Conservation (phyloP, 2,888 invertebrate species). For the Drosophila barbarae region DNA sequence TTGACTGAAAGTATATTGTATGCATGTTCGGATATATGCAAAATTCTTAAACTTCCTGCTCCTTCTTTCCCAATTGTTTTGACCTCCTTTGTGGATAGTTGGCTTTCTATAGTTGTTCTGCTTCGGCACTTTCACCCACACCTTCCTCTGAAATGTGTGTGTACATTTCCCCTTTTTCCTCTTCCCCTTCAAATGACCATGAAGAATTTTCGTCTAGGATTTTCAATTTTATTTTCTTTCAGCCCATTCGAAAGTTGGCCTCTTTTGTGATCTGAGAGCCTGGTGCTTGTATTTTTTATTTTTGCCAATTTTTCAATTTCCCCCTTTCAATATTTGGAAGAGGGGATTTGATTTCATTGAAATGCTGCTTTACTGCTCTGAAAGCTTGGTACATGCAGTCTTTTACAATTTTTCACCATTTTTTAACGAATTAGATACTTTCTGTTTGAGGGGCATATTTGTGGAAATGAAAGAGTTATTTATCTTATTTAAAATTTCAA, state of each 20-base stretch:
- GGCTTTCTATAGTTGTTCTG: neutral
- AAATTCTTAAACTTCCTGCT: neutral
- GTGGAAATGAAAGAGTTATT: too few relatives aligned
- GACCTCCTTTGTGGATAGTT: neutral
- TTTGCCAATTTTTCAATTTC: neutral
- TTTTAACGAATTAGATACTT: neutral
- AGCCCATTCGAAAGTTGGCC: neutral
- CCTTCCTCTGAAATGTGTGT: neutral
- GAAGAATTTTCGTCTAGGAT: conserved; percentile 1
- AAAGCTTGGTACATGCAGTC: conserved; percentile 2
- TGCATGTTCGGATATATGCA: neutral
- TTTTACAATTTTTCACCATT: neutral
- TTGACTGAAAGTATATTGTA: neutral
- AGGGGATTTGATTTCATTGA: neutral
- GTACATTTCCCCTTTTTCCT: too few relatives aligned
- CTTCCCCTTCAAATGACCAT: neutral
- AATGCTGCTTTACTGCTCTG: neutral
- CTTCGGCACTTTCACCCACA: neutral
- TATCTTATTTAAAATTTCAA: too few relatives aligned
- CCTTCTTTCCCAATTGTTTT: neutral
- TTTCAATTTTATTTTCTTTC: conserved; percentile 6
- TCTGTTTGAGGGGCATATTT: neutral
- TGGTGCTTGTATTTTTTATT: conserved; percentile 5
- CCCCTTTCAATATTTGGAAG: neutral
- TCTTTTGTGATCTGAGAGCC: neutral